A percentile compares a stretch with the other conserved stretches of the same genome.
phyloP scores from a whole-genome alignment of 2,113 vertebrate genomes.

The Tachysurus fulvidraco region DNA sequence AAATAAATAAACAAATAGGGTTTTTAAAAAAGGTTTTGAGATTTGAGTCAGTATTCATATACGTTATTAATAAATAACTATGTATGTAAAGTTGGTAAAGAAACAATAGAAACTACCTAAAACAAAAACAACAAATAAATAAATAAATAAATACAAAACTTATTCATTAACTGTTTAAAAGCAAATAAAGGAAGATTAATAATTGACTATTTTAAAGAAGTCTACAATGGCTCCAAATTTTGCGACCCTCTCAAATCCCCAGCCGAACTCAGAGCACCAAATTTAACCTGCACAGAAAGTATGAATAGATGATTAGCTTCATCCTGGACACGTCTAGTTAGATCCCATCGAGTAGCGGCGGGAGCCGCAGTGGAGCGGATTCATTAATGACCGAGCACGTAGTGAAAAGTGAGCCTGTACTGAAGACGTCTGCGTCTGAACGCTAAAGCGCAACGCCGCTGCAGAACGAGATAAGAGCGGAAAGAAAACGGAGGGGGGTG shows the following conservation, averaged over 20 bases:
- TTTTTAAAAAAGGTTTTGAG: not conserved
- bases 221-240: not conserved
- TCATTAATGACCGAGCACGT: constrained; percentile 29
- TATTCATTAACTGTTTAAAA: too few relatives aligned
- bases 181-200: too few relatives aligned
- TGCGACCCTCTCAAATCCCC: not conserved
- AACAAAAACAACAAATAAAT: not conserved
- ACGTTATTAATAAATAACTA: not conserved
- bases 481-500: not conserved
- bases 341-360: not conserved
- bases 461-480: constrained; percentile 7
- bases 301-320: constrained; percentile 19
- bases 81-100: not conserved
- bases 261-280: not conserved
- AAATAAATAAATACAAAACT: not conserved
- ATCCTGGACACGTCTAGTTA: not conserved
- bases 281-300: not conserved
- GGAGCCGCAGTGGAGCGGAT: constrained; percentile 2
- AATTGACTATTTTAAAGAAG: not conserved
- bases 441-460: not conserved
- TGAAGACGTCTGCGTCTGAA: not conserved
- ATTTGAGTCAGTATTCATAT: not conserved
- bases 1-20: not conserved
- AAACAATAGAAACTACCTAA: not conserved
- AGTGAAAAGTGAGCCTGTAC: not conserved